A percentile compares a stretch with the other conserved stretches of the same genome.
phyloP scores from a whole-genome alignment of 1,140 invertebrate genomes.

The Platorchestia sp. region DNA sequence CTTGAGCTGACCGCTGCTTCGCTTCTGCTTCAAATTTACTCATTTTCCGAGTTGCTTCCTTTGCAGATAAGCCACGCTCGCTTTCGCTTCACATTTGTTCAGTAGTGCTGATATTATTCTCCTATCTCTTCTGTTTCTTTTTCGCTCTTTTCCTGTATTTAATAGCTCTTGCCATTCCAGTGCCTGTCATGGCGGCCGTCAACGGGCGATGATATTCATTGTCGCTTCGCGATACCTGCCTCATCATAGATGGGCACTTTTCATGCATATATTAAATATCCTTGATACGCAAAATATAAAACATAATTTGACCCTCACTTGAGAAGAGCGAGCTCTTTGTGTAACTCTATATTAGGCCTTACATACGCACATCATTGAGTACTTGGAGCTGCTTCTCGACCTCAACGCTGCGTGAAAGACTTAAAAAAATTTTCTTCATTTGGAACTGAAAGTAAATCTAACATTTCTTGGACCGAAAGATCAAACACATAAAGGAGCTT shows the following conservation, averaged over 20 bases:
- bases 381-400: not conserved
- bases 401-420: not conserved
- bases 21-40: not conserved
- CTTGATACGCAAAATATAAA: not conserved
- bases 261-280: not conserved
- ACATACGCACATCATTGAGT: not conserved
- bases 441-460: not conserved
- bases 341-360: not conserved
- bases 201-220: not conserved
- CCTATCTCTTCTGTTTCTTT: not conserved
- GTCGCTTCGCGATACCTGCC: not conserved
- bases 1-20: not conserved
- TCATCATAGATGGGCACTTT: not conserved
- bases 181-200: not conserved
- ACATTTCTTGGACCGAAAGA: not conserved
- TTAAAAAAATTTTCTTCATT: not conserved
- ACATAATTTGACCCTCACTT: not conserved
- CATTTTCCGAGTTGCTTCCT: not conserved
- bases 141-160: not conserved
- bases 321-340: not conserved
- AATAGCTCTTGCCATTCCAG: not conserved
- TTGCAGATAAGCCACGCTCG: not conserved
- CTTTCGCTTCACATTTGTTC: not conserved
- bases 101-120: not conserved
- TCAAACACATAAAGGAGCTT: not conserved